A percentile compares a stretch with the other conserved stretches of the same genome.
Evolutionary conservation across 2,888 invertebrate genomes (phyloP).

Genomic region (Agrochola lota): DNA sequence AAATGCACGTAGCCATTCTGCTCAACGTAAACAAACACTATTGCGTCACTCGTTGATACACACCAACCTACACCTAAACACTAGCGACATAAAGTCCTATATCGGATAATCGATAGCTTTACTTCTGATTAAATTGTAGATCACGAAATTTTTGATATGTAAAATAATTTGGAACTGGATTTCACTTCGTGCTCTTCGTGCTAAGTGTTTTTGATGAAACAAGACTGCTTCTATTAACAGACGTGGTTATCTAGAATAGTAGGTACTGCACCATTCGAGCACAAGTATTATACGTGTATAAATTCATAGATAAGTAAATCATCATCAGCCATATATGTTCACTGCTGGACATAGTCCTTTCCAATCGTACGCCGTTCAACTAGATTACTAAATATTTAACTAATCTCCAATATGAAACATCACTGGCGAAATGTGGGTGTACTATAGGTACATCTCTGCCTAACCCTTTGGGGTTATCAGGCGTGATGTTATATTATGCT

Average conservation of each 20-base stretch:
- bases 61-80: conserved; percentile 75
- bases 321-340: not conserved
- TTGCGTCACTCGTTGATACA: conserved; percentile 81
- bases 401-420: not conserved
- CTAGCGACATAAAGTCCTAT: conserved; percentile 66
- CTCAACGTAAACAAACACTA: conserved; percentile 86
- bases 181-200: conserved; percentile 50
- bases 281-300: conserved; percentile 19
- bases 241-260: conserved; percentile 31
- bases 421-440: not conserved
- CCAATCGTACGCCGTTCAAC: not conserved
- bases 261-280: conserved; percentile 41
- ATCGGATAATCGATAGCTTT: conserved; percentile 44
- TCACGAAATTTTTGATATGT: conserved; percentile 76
- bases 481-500: no score
- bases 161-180: conserved; percentile 64
- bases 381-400: not conserved
- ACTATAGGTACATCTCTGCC: not conserved
- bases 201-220: conserved; percentile 55
- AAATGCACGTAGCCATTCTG: conserved; percentile 79
- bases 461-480: not conserved
- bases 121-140: conserved; percentile 77
- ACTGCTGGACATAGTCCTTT: not conserved
- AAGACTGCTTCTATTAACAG: conserved; percentile 22
- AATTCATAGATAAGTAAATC: not conserved